phyloP scores from a whole-genome alignment of 2,113 vertebrate genomes.

The Salvelinus alpinus region DNA sequence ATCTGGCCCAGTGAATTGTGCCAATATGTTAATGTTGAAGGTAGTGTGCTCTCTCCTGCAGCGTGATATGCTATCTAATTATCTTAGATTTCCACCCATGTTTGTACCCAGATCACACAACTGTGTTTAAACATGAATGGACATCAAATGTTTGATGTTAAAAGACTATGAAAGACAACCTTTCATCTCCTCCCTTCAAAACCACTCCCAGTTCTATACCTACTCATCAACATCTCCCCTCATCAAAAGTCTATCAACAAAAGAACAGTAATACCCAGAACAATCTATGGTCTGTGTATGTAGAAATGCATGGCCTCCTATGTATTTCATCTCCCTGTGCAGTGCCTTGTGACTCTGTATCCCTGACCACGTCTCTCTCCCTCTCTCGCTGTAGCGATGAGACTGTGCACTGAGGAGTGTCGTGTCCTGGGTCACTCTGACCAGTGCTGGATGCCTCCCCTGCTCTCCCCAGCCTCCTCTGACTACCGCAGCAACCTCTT shows the following conservation, averaged over 20 bases:
- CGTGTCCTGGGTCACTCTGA: conserved; percentile 93
- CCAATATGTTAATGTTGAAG: conserved; percentile 47
- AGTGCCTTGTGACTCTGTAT: background rate
- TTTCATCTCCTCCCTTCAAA: background rate
- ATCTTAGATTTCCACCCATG: conserved; percentile 32
- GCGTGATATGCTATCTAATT: conserved; percentile 45
- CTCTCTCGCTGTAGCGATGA: conserved; percentile 79
- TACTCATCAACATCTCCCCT: background rate
- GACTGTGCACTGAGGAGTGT: conserved; percentile 94
- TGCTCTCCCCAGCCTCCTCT: conserved; percentile 82
- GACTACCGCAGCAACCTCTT: conserved; percentile 97
- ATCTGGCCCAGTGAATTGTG: conserved; percentile 51
- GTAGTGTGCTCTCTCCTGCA: conserved; percentile 34
- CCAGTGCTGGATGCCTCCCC: conserved; percentile 97
- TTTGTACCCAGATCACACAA: no score
- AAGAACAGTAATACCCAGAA: background rate
- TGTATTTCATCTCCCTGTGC: background rate
- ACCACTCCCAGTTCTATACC: no score
- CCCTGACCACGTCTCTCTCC: background rate
- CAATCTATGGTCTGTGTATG: background rate
- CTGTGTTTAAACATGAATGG: no score
- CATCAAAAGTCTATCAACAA: background rate
- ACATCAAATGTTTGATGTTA: no score
- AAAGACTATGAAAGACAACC: no score
- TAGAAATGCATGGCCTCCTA: background rate